Base-by-base conservation (phyloP, 2,888 invertebrate genomes). In the Pristionchus entomophagus region DNA sequence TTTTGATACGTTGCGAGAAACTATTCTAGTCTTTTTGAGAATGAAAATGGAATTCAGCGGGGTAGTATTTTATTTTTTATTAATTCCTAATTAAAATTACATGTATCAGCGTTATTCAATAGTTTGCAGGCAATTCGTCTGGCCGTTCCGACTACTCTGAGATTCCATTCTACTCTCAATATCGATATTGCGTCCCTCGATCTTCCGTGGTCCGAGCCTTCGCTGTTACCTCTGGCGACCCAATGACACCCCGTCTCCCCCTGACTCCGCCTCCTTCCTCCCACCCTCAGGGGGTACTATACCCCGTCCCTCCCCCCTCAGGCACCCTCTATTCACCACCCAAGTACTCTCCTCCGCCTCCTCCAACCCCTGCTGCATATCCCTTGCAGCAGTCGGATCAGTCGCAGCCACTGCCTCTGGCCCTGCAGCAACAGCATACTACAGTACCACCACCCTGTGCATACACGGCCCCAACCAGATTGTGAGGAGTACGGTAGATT, bases 301-400 rank as follows among this genome's bases (percentile, higher is more conserved):
- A 41, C 56, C 56, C 56, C 19, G 22, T 5, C 41, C 65, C n/a
- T n/a, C n/a, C 35, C 19, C 35, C 65, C 35, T 35, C 65, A 2
- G 73, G 73, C 41, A 73, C 73, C 22, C 73, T 73, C n/a, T 73
- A 73, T 26, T 41, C 73, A 2, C 73, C 73, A 0, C 73, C 73
- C 41, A 73, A 73, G 73, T 73, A 73, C 73, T 73, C 73, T 19
- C 73, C 73, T 22, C 73, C n/a, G n/a, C n/a, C 73, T 1, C 73
- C 73, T 41, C 73, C 73, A 0, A 41, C 73, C 4, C 22, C 73
- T n/a, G n/a, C n/a, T 0, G 38, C n/a, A 10, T 73, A 41, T n/a
- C 73, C 73, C n/a, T n/a, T n/a, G n/a, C n/a, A n/a, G n/a, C n/a
- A n/a, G n/a, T n/a, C n/a, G n/a, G n/a, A n/a, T n/a, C n/a, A n/a